These are phyloP conservation scores for Rhabdomys dilectus DNA, from an alignment of 2,113 vertebrate genomes.

Conservation along the genomic window DNA sequence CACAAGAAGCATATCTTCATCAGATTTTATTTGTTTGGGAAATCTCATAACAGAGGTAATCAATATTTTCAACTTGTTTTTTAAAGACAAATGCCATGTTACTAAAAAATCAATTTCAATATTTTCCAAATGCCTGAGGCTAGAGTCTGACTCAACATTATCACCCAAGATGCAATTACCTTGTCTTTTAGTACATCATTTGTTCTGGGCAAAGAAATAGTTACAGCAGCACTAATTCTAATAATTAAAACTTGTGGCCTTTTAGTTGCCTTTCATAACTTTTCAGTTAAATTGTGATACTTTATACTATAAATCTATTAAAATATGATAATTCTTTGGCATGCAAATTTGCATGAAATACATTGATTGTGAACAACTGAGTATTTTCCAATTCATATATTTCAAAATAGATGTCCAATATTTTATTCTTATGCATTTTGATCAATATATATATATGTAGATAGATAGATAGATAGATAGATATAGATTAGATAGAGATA, in stretches of 20 bases:
- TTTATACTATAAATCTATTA: background rate
- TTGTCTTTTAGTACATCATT: background rate
- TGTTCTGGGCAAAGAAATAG: background rate
- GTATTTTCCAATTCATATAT: background rate
- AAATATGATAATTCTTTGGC: background rate
- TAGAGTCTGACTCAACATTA: constrained; percentile 23
- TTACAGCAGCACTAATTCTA: background rate
- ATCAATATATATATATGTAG: background rate
- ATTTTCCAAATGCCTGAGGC: background rate
- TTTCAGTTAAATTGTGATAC: background rate
- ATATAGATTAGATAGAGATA: too few relatives aligned
- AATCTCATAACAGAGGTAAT: background rate
- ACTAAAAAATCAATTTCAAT: background rate
- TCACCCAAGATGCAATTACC: background rate
- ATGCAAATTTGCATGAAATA: background rate
- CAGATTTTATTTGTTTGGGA: background rate
- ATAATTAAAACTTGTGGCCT: background rate
- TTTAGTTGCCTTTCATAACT: background rate
- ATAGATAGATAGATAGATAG: too few relatives aligned
- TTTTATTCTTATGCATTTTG: background rate
- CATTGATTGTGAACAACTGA: background rate
- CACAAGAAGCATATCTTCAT: background rate
- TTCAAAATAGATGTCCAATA: background rate
- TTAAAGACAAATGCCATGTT: constrained; percentile 12
- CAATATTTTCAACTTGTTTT: background rate